Evolutionary conservation across 2,113 vertebrate genomes (phyloP).

Genomic region (Dasypus novemcinctus): DNA sequence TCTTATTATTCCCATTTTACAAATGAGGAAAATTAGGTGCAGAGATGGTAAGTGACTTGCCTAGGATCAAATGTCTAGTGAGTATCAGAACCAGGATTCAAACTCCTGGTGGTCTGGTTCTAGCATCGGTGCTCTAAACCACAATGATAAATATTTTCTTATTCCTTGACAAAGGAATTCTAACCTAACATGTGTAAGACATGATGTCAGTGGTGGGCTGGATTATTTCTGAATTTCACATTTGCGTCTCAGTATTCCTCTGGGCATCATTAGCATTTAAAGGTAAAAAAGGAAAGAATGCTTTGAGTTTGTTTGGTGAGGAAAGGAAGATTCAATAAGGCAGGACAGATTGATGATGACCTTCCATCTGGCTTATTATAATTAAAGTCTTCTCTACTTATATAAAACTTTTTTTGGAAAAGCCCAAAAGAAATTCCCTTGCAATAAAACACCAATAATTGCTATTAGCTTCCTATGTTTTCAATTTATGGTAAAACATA

Average conservation of each 20-base stretch:
- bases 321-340: background rate
- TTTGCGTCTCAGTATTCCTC: background rate
- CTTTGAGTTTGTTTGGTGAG: background rate
- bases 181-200: background rate
- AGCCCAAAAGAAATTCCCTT: background rate
- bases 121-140: background rate
- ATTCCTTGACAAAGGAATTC: background rate
- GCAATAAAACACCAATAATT: background rate
- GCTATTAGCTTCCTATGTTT: background rate
- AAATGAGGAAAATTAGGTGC: background rate
- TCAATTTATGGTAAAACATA: background rate
- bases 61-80: background rate
- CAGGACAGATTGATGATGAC: background rate
- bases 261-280: background rate
- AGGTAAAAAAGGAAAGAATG: background rate
- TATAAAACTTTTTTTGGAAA: background rate
- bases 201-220: background rate
- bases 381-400: background rate
- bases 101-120: background rate
- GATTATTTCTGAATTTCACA: background rate
- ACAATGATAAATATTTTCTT: background rate
- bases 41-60: background rate
- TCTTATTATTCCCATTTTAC: background rate
- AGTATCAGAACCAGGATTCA: background rate
- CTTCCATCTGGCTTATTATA: background rate